Conservation (phyloP, 2,797 vertebrate species). For the Aphelocoma californica region DNA sequence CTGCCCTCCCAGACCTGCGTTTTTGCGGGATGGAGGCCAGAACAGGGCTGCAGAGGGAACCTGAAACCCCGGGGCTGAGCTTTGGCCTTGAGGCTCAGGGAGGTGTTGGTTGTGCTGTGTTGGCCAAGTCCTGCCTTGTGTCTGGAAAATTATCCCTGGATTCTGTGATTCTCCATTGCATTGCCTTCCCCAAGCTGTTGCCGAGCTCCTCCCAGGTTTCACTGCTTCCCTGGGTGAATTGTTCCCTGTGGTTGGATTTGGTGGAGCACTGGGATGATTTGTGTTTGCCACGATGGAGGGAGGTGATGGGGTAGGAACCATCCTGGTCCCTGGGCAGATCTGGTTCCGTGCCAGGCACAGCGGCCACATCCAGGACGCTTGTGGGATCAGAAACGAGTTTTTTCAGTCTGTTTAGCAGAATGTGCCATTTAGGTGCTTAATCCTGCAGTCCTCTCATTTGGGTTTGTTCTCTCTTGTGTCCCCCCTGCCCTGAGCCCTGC, state of each 20-base stretch:
- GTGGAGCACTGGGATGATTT: background rate
- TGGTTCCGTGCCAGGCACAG: accelerated
- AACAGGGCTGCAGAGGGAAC: background rate
- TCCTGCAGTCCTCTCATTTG: background rate
- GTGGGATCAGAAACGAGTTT: background rate
- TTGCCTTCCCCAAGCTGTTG: background rate
- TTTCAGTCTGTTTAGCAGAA: background rate
- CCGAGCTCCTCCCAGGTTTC: background rate
- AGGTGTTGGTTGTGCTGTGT: background rate
- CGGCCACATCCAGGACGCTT: background rate
- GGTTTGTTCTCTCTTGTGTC: background rate
- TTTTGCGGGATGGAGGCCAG: background rate
- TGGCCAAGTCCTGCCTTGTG: background rate
- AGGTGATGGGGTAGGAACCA: accelerated
- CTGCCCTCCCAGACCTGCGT: background rate
- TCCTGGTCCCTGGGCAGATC: background rate
- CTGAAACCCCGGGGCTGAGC: background rate
- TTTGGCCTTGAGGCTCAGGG: background rate
- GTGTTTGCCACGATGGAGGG: accelerated
- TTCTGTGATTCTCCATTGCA: accelerated
- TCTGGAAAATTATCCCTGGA: background rate
- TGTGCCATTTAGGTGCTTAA: background rate
- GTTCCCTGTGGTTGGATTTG: background rate
- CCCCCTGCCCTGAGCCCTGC: background rate
- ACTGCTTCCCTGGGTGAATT: background rate